These are phyloP conservation scores for Dicerorhinus sumatrensis DNA, from an alignment of 2,113 vertebrate genomes.

Conservation along the genomic window DNA sequence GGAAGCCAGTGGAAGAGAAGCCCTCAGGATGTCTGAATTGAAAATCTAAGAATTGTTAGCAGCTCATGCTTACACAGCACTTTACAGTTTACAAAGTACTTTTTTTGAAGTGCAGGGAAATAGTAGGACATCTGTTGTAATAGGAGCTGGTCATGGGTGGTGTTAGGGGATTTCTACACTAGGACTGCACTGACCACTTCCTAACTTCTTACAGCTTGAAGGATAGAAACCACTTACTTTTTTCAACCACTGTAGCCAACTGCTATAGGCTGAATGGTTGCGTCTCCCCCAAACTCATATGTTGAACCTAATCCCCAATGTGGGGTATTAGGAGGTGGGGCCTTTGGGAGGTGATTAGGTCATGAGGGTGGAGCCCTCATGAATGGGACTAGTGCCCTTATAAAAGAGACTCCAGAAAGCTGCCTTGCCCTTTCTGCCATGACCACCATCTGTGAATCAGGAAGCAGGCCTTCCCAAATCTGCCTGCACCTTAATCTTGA, in stretches of 20 bases:
- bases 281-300: background rate
- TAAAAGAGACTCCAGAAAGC: too few relatives aligned
- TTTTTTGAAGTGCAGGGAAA: background rate
- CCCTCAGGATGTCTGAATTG: background rate
- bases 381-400: too few relatives aligned
- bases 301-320: background rate
- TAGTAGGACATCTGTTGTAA: background rate
- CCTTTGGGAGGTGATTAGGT: too few relatives aligned
- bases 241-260: background rate
- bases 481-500: background rate
- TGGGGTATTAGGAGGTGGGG: too few relatives aligned
- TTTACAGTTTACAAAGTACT: background rate
- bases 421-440: background rate
- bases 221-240: background rate
- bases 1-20: background rate
- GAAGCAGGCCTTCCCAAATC: background rate
- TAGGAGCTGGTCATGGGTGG: background rate
- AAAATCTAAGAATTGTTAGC: background rate
- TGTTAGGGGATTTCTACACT: background rate
- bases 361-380: too few relatives aligned
- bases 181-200: background rate
- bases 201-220: background rate
- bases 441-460: background rate
- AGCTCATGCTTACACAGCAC: background rate
- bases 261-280: background rate